Base-by-base conservation (phyloP, 1,140 invertebrate genomes). In the Cotesia typhae region DNA sequence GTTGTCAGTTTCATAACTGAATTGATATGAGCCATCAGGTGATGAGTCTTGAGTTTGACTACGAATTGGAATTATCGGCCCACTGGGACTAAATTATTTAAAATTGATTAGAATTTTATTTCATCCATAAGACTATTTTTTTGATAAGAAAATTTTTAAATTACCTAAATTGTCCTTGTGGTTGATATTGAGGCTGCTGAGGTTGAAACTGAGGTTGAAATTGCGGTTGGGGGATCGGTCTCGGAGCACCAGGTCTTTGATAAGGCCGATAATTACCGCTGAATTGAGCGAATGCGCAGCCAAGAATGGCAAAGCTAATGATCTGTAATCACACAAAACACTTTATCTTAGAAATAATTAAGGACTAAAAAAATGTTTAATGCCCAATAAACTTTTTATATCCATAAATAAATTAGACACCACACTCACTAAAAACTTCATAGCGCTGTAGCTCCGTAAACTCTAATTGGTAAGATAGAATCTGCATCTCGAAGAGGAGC, bases 1-100 rank as follows among this genome's bases (percentile, higher is more conserved):
- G 71, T 88, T 87, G 36, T 83, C 85, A 47, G 85, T 86, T 67
- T 87, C 85, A 70, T 86, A 87, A 10, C 81, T 84, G 69, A 75
- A 87, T 0, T 72, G 67, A 17, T 87, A 87, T 51, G 81, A 82
- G 65, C 86, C 86, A 69, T 85, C 83, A 0, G 84, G 84, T 9
- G 78, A 82, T 51, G 77, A 74, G 47, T 85, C 84, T 12, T 79
- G 79, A 0, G 74, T 70, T 70, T 86, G 84, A 65, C 76, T 85
- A 20, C 83, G 84, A 66, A 85, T 85, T 4, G 65, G 81, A 79
- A 85, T 84, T 59, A 79, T 77, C 47, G 77, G 80, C 60, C 78
- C 80, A 66, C 6, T 60, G 10, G 79, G 76, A 70, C 76, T 9
- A 66, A 52, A 36, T 63, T 20, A 55, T 55, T 20, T 12, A 53